phyloP scores from a whole-genome alignment of 37 sponge, comb jelly and placozoan species.

The Aphrocallistes beatrix region DNA sequence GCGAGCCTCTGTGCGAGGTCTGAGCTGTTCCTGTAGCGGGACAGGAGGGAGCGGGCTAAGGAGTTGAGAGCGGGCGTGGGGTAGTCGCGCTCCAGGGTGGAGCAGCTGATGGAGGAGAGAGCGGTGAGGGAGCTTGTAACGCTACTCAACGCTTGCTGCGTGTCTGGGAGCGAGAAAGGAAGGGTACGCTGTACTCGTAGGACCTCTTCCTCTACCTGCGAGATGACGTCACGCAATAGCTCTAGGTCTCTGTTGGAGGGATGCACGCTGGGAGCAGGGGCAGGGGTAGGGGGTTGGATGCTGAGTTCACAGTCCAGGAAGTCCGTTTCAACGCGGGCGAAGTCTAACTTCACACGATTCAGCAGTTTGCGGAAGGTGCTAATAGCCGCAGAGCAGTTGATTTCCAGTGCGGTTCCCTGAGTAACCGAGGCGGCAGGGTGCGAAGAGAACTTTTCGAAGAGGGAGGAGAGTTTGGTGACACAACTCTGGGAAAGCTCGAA shows the following conservation, averaged over 20 bases:
- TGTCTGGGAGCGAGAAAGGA: background rate
- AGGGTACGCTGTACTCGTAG: background rate
- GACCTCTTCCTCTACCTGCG: background rate
- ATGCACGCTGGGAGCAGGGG: background rate
- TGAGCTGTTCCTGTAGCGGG: background rate
- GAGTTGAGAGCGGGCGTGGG: background rate
- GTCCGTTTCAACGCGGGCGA: background rate
- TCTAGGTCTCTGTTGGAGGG: background rate
- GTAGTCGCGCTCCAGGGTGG: background rate
- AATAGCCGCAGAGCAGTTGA: background rate
- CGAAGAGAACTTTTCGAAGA: background rate
- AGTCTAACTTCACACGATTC: background rate
- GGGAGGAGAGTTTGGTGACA: conserved; percentile 4
- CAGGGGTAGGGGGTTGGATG: background rate
- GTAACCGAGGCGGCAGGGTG: background rate
- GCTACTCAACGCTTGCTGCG: background rate
- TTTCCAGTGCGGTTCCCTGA: background rate
- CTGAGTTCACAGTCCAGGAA: background rate
- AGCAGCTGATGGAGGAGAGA: background rate
- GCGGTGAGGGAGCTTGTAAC: background rate
- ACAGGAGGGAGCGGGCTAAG: background rate
- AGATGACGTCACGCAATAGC: background rate
- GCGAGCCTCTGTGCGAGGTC: background rate
- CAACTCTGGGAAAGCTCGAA: conserved; percentile 13
- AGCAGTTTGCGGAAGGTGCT: background rate